These are phyloP conservation scores for Nemopilema nomurai DNA, from an alignment of 30 jellyfish, hydroid and myxozoan species.

Conservation along the genomic window DNA sequence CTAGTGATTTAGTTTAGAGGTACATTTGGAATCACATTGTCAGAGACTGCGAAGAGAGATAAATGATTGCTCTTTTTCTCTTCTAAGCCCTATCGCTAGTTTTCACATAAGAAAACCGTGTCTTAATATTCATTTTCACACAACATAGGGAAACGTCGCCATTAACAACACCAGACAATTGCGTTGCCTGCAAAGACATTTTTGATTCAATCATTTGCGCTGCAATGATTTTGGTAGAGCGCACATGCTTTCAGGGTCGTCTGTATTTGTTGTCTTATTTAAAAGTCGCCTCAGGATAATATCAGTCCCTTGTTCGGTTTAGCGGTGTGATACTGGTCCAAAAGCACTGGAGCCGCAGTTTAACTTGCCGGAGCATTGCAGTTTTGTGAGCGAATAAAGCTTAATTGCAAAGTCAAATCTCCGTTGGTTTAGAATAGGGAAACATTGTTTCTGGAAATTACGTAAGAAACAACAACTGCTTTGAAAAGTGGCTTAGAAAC, in stretches of 20 bases:
- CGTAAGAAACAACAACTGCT: not conserved
- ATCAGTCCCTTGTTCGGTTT: not conserved
- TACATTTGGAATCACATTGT: too few species aligned
- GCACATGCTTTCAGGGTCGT: not conserved
- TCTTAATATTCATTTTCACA: too few species aligned
- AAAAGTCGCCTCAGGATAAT: not conserved
- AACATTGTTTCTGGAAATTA: not conserved
- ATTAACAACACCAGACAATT: too few species aligned
- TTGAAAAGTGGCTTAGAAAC: not conserved
- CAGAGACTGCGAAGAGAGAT: too few species aligned
- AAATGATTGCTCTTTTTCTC: too few species aligned
- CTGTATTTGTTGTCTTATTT: not conserved
- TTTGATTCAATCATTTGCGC: too few species aligned
- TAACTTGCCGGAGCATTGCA: not conserved
- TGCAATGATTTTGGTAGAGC: not conserved
- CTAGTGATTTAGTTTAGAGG: too few species aligned
- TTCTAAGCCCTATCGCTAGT: too few species aligned
- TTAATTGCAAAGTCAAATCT: not conserved
- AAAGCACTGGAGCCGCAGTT: not conserved
- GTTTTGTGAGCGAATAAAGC: not conserved
- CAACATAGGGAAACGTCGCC: too few species aligned
- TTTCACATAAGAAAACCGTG: too few species aligned
- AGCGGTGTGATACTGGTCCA: not conserved
- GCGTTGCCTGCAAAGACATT: too few species aligned
- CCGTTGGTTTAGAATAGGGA: not conserved